Percentiles rank a stretch among this genome's conserved stretches.
These are phyloP conservation scores for Pipistrellus nathusii DNA, from an alignment of 2,797 vertebrate species.

Conservation along the genomic window DNA sequence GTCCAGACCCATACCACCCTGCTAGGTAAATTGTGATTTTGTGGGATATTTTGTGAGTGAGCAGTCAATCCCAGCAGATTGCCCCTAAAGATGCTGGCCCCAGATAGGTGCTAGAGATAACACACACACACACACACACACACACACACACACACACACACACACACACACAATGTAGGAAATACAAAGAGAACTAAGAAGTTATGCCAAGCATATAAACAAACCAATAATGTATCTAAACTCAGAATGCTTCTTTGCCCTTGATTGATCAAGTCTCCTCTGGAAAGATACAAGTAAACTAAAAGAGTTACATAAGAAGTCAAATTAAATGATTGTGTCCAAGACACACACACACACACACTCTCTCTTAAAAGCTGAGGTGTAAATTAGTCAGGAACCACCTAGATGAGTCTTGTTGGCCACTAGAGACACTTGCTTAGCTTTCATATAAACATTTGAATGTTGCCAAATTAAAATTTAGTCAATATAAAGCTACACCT, in stretches of 20 bases:
- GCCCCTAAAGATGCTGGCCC: not conserved
- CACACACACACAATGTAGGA: not conserved
- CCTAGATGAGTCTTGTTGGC: not conserved
- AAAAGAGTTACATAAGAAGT: not conserved
- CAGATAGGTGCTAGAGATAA: not conserved
- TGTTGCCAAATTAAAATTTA: not conserved
- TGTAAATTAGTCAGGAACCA: not conserved
- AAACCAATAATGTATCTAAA: not conserved
- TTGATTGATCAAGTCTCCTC: not conserved
- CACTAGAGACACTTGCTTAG: not conserved
- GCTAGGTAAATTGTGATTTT: not conserved
- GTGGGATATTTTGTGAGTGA: not conserved
- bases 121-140: not conserved
- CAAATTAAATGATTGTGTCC: not conserved
- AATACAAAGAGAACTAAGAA: not conserved
- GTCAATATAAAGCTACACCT: not conserved
- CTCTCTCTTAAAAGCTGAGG: not conserved
- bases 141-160: not conserved
- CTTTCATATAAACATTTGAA: not conserved
- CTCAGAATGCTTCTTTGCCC: not conserved
- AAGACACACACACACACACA: no score
- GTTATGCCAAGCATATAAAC: not conserved
- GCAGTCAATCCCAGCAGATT: not conserved
- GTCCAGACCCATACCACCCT: fast-evolving
- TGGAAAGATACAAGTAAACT: not conserved